These are phyloP conservation scores for Progne subis DNA, from an alignment of 2,113 vertebrate species.

Conservation along the genomic window DNA sequence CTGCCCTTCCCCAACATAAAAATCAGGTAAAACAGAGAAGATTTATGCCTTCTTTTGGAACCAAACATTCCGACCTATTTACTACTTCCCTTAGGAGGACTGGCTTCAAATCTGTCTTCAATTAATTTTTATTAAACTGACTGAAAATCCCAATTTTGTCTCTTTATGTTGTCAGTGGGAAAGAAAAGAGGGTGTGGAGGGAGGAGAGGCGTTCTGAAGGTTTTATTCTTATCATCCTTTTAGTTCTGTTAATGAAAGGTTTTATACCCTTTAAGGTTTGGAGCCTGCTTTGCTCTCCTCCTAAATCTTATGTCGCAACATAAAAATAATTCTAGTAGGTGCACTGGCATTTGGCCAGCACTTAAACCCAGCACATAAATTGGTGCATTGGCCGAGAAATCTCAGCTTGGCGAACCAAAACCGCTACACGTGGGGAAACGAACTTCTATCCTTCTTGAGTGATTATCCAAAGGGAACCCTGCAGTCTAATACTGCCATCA, in stretches of 20 bases:
- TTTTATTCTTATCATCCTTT: not conserved
- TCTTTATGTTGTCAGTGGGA: not conserved
- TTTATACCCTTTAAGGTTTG: not conserved
- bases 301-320: not conserved
- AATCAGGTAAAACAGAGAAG: not conserved
- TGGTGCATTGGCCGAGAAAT: not conserved
- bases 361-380: not conserved
- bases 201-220: not conserved
- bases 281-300: not conserved
- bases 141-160: not conserved
- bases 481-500: not conserved
- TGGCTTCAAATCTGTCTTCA: not conserved
- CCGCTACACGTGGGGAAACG: not conserved
- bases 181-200: not conserved
- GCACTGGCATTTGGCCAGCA: not conserved
- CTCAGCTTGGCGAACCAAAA: not conserved
- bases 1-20: not conserved
- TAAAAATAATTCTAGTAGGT: not conserved
- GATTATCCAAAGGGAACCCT: not conserved
- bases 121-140: not conserved
- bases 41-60: not conserved
- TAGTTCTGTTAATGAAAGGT: not conserved
- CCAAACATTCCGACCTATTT: not conserved
- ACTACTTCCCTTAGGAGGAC: not conserved
- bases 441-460: not conserved